A percentile compares a stretch with the other conserved stretches of the same genome.
phyloP scores from a whole-genome alignment of 1,140 invertebrate species.

The Harlomillsia oculata region DNA sequence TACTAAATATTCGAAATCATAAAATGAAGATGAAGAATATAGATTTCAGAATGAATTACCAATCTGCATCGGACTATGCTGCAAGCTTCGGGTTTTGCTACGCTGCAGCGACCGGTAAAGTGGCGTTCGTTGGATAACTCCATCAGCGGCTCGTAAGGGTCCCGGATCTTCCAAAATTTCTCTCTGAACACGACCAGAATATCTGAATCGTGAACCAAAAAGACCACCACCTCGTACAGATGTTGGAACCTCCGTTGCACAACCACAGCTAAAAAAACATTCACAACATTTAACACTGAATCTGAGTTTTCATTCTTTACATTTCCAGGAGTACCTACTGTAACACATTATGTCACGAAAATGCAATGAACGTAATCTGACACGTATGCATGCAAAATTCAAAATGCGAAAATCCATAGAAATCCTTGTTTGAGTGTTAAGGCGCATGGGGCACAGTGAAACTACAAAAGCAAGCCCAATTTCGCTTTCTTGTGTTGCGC shows the following conservation, averaged over 20 bases:
- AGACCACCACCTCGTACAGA: conserved; percentile 85
- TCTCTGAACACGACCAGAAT: conserved; percentile 74
- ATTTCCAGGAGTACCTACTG: no score
- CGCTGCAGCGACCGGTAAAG: conserved; percentile 31
- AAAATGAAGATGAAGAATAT: not conserved
- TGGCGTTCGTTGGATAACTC: conserved; percentile 33
- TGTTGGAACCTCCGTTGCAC: conserved; percentile 59
- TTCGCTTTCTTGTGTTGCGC: no score
- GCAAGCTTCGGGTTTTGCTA: conserved; percentile 32
- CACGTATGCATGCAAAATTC: no score
- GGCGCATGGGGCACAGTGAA: no score
- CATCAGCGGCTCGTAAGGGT: conserved; percentile 40
- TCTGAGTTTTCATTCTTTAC: no score
- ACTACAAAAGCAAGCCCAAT: no score
- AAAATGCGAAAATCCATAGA: no score
- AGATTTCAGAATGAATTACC: conserved; percentile 15
- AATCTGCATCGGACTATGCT: conserved; percentile 30
- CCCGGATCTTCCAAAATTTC: conserved; percentile 69
- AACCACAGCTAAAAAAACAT: conserved; percentile 28
- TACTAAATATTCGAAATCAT: no score
- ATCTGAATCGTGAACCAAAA: conserved; percentile 88
- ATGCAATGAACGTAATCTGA: no score
- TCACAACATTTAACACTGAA: conserved; percentile 10
- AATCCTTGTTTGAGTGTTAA: no score
- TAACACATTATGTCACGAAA: no score